A percentile compares a stretch with the other conserved stretches of the same genome.
Conservation (phyloP, 1,140 invertebrate genomes). For the Cotesia glomerata region DNA sequence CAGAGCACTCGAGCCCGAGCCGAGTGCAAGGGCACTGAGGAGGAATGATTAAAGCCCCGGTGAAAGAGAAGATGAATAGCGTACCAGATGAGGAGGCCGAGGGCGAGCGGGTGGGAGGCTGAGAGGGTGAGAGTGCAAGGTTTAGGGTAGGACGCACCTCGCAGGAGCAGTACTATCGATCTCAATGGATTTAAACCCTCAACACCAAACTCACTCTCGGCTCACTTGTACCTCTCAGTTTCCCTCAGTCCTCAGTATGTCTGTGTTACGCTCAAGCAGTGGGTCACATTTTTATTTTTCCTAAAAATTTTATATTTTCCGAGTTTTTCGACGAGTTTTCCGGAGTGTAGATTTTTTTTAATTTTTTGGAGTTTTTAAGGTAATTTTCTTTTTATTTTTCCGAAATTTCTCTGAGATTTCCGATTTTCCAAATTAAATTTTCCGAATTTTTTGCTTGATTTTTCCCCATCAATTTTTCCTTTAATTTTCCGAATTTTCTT, state of each 20-base stretch:
- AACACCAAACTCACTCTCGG: conserved; percentile 15
- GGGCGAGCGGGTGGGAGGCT: conserved; percentile 50
- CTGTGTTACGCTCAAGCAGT: neutral
- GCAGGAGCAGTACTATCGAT: conserved; percentile 63
- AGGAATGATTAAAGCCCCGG: neutral
- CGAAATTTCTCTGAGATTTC: too few species aligned
- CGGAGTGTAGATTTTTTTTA: too few species aligned
- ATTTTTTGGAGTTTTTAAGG: too few species aligned
- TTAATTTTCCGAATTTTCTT: too few species aligned
- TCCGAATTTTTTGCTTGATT: too few species aligned
- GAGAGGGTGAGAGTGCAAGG: conserved; percentile 45
- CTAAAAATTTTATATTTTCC: too few species aligned
- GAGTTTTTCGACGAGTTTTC: neutral
- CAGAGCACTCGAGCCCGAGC: too few species aligned
- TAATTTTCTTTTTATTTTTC: too few species aligned
- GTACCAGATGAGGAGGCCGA: conserved; percentile 35
- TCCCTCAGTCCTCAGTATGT: neutral
- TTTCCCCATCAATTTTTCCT: too few species aligned
- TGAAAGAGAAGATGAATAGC: neutral
- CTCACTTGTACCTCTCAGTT: neutral
- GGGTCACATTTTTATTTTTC: neutral
- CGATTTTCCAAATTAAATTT: too few species aligned
- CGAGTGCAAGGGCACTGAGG: neutral
- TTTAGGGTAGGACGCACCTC: conserved; percentile 44
- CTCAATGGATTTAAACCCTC: conserved; percentile 31